phyloP scores from a whole-genome alignment of 2,797 vertebrate genomes.

The Lacerta bilineata region DNA sequence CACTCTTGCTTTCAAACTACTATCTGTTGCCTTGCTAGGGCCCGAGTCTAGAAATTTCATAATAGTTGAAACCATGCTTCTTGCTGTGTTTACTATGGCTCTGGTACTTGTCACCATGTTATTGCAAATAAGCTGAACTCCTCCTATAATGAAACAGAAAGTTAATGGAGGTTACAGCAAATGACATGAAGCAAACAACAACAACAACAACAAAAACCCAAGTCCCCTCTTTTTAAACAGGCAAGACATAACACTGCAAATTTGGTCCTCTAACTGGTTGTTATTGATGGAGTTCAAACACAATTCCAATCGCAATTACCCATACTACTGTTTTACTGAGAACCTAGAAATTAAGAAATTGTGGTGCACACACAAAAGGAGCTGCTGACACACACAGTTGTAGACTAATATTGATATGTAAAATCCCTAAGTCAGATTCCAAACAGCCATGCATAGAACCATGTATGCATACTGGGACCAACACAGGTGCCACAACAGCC shows the following conservation, averaged over 20 bases:
- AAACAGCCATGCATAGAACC: not conserved
- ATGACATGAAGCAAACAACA: not conserved
- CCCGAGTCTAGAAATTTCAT: conserved; percentile 99
- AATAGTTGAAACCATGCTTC: conserved; percentile 99
- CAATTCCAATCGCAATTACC: not conserved
- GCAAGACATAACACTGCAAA: not conserved
- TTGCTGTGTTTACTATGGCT: conserved; percentile 98
- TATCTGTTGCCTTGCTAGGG: conserved; percentile 92
- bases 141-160: conserved; percentile 81
- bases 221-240: not conserved
- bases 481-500: not conserved
- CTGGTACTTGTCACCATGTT: conserved; percentile 99
- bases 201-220: conserved; percentile 18
- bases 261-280: not conserved
- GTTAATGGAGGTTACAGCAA: conserved; percentile 19
- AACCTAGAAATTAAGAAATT: not conserved
- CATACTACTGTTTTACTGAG: not conserved
- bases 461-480: not conserved
- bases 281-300: not conserved
- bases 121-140: conserved; percentile 98
- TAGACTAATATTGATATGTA: not conserved
- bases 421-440: not conserved
- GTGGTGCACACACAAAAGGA: not conserved
- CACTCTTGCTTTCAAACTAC: conserved; percentile 94
- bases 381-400: not conserved